Conservation (phyloP, 2,113 vertebrate species). For the Pachyramphus minor region DNA sequence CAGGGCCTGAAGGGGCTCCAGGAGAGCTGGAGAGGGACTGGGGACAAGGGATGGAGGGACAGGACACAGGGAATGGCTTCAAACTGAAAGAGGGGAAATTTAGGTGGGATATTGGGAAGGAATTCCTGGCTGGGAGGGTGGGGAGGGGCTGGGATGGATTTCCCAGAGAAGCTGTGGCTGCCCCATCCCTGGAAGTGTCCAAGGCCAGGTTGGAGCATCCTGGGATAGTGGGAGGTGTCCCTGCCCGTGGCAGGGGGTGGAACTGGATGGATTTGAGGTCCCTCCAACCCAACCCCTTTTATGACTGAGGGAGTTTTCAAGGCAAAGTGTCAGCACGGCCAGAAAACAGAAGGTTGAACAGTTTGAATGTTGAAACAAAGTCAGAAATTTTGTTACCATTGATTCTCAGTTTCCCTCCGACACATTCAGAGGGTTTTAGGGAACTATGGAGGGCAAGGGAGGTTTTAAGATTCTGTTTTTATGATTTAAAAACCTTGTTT, state of each 20-base stretch:
- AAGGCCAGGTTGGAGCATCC: not conserved
- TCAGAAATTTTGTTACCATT: not conserved
- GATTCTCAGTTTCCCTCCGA: rapidly evolving
- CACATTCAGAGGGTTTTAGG: not conserved
- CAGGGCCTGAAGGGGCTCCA: not conserved
- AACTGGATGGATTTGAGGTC: not conserved
- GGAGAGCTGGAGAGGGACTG: not conserved
- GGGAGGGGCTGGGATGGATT: not conserved
- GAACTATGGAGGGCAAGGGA: not conserved
- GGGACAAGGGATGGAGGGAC: not conserved
- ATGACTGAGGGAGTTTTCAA: not conserved
- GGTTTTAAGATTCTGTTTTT: not conserved
- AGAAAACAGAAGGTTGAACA: not conserved
- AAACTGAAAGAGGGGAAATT: not conserved
- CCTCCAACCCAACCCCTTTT: not conserved
- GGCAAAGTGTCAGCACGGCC: not conserved
- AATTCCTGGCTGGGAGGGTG: not conserved
- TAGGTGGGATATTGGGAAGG: not conserved
- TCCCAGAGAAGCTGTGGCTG: not conserved
- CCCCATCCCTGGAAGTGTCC: not conserved
- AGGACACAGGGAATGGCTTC: not conserved
- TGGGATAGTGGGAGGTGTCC: not conserved
- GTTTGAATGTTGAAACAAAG: not conserved
- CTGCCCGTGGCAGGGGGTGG: not conserved
- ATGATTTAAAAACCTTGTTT: not conserved